Evolutionary conservation across 2,797 vertebrate genomes (phyloP), one percentile per base, ranked within the genome.

Genomic region (Mus minutoides): DNA sequence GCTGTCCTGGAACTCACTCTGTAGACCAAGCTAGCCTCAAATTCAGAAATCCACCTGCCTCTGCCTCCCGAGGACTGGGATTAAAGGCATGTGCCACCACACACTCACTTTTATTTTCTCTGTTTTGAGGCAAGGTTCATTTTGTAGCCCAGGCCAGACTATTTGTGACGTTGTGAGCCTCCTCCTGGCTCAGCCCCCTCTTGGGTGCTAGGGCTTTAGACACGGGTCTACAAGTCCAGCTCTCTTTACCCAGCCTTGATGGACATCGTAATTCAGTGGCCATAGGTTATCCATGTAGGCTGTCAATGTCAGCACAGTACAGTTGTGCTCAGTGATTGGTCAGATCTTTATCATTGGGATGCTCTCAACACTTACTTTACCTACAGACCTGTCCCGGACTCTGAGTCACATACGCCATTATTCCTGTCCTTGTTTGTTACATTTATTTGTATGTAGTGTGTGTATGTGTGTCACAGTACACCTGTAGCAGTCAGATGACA

Each of bases 251-350:
- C 24, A 24, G 62, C 62, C 29, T 73, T 22, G 14, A 5, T 43
- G 9, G 43, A 75, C 78, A 40, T 75, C 19, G 1, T 29, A 37
- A 69, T 77, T 43, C 71, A 40, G 46, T 60, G 54, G 79, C 84
- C 16, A 12, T 78, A 60, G 21, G 14, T 85, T 94, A 54, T 90
- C 31, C 86, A 0, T 26, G 6, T 71, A 37, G 0, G 21, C 31
- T 83, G 13, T 93, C 58, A 37, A 11, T 43, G 71, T 79, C 92
- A 52, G 0, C 87, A 69, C 86, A 92, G 56, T 60, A 69, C 86
- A 92, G 56, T 60, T 92, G 84, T 93, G 4, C 77, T 75, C 86
- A 76, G 37, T 58, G 78, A 37, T 79, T 84, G n/a, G 64, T 67
- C 89, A 84, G 82, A 24, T 78, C 82, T 92, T 21, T 88, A 14